Percentiles rank a stretch among this genome's conserved stretches.
Evolutionary conservation across 2,888 invertebrate genomes (phyloP).

Genomic region (Vannuccia rotundouncinata): DNA sequence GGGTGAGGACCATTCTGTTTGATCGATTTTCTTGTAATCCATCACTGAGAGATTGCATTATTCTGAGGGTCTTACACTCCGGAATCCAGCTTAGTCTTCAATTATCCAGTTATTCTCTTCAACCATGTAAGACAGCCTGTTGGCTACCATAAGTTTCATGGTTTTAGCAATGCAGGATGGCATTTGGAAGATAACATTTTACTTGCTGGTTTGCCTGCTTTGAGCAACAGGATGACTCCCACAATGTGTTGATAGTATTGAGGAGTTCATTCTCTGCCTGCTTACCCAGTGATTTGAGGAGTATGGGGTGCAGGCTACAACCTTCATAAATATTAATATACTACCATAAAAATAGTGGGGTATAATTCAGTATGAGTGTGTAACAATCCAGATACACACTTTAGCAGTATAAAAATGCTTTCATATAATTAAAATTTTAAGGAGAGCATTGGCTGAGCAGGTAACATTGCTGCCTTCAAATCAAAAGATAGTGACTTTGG

Average conservation of each 20-base stretch:
- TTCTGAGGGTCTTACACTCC: conserved; percentile 16
- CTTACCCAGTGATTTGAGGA: conserved; percentile 19
- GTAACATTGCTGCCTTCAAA: too few relatives aligned
- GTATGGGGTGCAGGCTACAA: too few relatives aligned
- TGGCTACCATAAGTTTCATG: conserved; percentile 11
- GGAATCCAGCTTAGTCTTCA: conserved; percentile 10
- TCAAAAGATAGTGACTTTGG: too few relatives aligned
- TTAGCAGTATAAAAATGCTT: too few relatives aligned
- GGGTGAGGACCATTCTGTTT: background rate
- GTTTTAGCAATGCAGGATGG: conserved; percentile 1
- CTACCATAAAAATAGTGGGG: too few relatives aligned
- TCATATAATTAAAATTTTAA: too few relatives aligned
- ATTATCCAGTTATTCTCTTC: background rate
- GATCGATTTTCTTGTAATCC: conserved; percentile 3
- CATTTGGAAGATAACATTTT: background rate
- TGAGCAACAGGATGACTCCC: conserved; percentile 3
- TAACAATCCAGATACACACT: too few relatives aligned
- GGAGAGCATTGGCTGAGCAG: too few relatives aligned
- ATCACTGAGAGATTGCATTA: conserved; percentile 2
- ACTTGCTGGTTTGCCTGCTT: background rate
- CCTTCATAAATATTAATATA: too few relatives aligned
- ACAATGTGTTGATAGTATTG: conserved; percentile 5
- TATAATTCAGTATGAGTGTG: too few relatives aligned
- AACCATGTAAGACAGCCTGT: background rate
- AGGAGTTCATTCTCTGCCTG: conserved; percentile 17